phyloP scores from a whole-genome alignment of 35 echinoderm and acorn worm species.

The Apostichopus parvimensis region DNA sequence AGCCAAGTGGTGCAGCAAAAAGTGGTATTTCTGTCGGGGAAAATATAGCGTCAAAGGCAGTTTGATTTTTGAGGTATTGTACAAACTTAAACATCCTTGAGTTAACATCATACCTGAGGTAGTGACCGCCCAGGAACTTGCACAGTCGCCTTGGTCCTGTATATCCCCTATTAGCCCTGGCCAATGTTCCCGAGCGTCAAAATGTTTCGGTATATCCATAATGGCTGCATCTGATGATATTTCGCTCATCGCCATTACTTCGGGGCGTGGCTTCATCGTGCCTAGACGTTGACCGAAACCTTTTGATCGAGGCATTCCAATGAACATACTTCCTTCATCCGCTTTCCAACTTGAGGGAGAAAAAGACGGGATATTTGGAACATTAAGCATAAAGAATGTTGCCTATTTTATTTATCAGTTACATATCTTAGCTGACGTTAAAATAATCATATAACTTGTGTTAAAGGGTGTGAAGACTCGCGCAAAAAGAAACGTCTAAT shows the following conservation, averaged over 20 bases:
- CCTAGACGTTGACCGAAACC: conserved; percentile 59
- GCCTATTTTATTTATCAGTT: background rate
- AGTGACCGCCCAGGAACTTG: conserved; percentile 93
- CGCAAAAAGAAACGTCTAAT: no score
- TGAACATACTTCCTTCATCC: conserved; percentile 60
- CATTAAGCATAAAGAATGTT: background rate
- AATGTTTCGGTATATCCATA: conserved; percentile 62
- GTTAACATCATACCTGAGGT: conserved; percentile 56
- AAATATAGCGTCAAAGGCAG: no score
- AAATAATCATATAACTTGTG: background rate
- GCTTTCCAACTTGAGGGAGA: conserved; percentile 67
- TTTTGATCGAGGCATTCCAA: conserved; percentile 59
- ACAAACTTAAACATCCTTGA: no score
- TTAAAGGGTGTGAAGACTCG: no score
- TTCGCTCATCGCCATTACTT: conserved; percentile 62
- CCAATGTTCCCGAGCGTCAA: conserved; percentile 92
- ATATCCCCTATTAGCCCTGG: conserved; percentile 74
- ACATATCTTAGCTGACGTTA: background rate
- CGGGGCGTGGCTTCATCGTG: conserved; percentile 57
- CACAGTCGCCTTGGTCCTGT: conserved; percentile 93
- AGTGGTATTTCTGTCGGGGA: no score
- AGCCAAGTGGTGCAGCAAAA: background rate
- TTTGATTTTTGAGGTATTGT: no score
- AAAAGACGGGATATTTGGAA: no score
- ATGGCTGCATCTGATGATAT: conserved; percentile 56